These are phyloP conservation scores for Empis stercorea DNA, from an alignment of 2,888 invertebrate genomes.

Conservation along the genomic window DNA sequence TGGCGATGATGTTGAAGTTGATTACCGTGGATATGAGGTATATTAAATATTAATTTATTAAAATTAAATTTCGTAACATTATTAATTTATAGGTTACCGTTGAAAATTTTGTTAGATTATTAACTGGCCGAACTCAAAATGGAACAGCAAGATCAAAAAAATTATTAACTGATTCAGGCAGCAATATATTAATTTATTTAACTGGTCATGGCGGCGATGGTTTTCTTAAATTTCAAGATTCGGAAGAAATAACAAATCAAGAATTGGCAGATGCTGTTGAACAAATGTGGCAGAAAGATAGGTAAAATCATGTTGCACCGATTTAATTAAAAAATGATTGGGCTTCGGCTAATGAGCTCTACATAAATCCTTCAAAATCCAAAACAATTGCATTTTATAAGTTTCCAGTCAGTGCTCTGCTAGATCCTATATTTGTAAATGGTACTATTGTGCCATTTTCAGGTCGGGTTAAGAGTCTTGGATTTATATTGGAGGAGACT, in stretches of 20 bases:
- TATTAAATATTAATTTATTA: slow-evolving; percentile 6
- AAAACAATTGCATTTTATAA: too few species aligned
- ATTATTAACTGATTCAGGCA: slow-evolving; percentile 87
- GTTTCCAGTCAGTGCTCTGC: too few species aligned
- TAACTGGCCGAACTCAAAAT: slow-evolving; percentile 85
- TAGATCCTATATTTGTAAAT: too few species aligned
- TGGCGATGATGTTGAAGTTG: slow-evolving; percentile 98
- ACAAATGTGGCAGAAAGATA: slow-evolving; percentile 98
- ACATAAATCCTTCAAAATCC: too few species aligned
- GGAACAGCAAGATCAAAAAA: slow-evolving; percentile 93
- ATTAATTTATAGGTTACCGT: slow-evolving; percentile 66
- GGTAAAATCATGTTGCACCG: too few species aligned
- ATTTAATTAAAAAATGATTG: too few species aligned
- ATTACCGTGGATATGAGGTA: slow-evolving; percentile 88
- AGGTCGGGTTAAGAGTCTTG: too few species aligned
- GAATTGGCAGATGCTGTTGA: slow-evolving; percentile 97
- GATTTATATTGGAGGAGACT: too few species aligned
- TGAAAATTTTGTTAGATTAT: slow-evolving; percentile 91
- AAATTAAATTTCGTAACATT: not conserved
- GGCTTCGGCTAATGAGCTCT: too few species aligned
- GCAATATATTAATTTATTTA: slow-evolving; percentile 91
- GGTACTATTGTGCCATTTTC: too few species aligned
- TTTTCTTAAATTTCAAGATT: slow-evolving; percentile 98
- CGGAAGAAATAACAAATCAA: slow-evolving; percentile 96
- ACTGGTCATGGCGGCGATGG: slow-evolving; percentile 98